phyloP scores from a whole-genome alignment of 2,113 vertebrate genomes.

The Plecturocebus donacophilus region DNA sequence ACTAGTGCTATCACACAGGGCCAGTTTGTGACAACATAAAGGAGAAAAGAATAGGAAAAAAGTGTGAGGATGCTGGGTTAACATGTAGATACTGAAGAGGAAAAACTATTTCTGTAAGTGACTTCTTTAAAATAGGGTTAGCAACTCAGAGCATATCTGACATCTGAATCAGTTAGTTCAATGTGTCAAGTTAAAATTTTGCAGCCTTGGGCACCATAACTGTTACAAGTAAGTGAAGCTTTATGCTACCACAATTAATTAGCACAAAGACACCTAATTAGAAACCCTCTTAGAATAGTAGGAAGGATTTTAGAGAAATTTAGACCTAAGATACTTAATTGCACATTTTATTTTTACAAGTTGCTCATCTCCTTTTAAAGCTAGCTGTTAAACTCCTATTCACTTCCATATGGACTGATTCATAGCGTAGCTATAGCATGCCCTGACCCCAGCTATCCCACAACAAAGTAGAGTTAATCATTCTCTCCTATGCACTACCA shows the following conservation, averaged over 20 bases:
- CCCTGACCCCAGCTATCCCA: neutral
- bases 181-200: neutral
- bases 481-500: neutral
- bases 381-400: neutral
- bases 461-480: neutral
- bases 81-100: neutral
- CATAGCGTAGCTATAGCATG: neutral
- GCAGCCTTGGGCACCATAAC: neutral
- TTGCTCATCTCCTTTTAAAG: neutral
- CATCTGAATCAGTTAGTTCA: neutral
- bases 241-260: neutral
- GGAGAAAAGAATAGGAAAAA: neutral
- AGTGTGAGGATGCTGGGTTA: rapidly evolving
- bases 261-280: neutral
- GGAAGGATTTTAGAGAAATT: neutral
- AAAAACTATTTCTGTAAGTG: constrained; percentile 54
- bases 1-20: constrained; percentile 63
- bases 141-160: constrained; percentile 19
- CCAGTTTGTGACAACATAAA: constrained; percentile 11
- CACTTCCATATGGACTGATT: neutral
- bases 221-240: neutral
- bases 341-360: neutral
- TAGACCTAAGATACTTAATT: neutral
- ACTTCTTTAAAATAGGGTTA: neutral
- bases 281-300: neutral